Conservation (phyloP, 1,140 invertebrate species). For the Aphidius ervi region DNA sequence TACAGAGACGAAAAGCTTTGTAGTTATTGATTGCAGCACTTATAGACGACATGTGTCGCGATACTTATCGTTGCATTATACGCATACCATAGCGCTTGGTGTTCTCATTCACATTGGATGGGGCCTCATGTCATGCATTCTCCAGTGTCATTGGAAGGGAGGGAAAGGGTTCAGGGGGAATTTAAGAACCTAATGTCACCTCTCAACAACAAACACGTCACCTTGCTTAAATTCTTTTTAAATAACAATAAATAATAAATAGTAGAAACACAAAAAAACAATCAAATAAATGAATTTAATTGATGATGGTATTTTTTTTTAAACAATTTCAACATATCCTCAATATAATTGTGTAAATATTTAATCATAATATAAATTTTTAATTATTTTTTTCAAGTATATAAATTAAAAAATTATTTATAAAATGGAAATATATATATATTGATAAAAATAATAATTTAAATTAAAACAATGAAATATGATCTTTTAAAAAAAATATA, state of each 20-base stretch:
- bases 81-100: constrained; percentile 29
- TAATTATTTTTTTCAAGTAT: no score
- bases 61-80: constrained; percentile 41
- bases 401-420: no score
- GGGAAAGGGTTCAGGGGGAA: background rate
- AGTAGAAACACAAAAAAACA: no score
- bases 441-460: no score
- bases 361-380: no score
- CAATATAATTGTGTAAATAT: background rate
- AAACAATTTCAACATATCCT: background rate
- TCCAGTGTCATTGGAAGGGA: background rate
- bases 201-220: constrained; percentile 4
- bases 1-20: constrained; percentile 9
- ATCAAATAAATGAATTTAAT: no score
- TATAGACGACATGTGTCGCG: constrained; percentile 42
- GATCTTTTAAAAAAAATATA: no score
- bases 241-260: background rate
- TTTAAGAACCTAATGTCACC: constrained; percentile 1
- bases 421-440: no score
- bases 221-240: constrained; percentile 1
- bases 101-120: constrained; percentile 6
- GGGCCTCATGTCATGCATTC: constrained; percentile 11
- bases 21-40: constrained; percentile 42
- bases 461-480: no score
- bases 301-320: no score